Evolutionary conservation across 2,113 vertebrate species (phyloP), one percentile per base, ranked within the genome.

Genomic region (Hippocampus abdominalis): DNA sequence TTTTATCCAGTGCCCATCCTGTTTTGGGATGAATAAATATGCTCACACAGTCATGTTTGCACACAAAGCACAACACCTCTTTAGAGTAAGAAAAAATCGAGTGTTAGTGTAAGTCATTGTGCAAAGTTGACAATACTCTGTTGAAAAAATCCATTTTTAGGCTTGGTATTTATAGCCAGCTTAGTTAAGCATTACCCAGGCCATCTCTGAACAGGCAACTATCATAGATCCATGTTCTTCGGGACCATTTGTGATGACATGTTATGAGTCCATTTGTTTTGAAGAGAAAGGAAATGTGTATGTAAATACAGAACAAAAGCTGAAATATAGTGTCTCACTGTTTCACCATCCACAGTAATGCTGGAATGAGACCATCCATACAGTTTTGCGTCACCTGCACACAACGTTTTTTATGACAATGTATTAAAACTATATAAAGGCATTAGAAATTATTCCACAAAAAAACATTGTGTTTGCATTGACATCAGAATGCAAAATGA

Each of bases 271-370:
- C 68, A 56, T 81, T 79, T 80, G 25, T 79, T 65, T 79, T 76
- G 66, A 72, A 79, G 42, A 73, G 29, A 87, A 86, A 89, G 87
- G 81, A 86, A 90, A 84, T 72, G 70, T 90, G 82, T 89, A 84
- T 66, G 88, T 84, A 63, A 84, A 76, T 81, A 68, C 40, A 76
- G 84, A 84, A 65, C 13, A 20, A 75, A 71, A 80, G 71, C 69
- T 68, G 32, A 87, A 77, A 70, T 76, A 27, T 75, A 71, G 49
- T 82, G 59, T 72, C 62, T 80, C 64, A 77, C 53, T 77, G 65
- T 87, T 80, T 84, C 81, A 82, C 53, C 66, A 82, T 87, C 65
- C 75, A 64, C 76, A 78, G 78, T 73, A 73, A 46, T 72, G 72
- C 70, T 73, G 39, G 64, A 84, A 74, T 62, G 56, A 84, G 69